A percentile compares a stretch with the other conserved stretches of the same genome.
phyloP scores from a whole-genome alignment of 1,140 invertebrate species.

The Thereuonema tuberculata region DNA sequence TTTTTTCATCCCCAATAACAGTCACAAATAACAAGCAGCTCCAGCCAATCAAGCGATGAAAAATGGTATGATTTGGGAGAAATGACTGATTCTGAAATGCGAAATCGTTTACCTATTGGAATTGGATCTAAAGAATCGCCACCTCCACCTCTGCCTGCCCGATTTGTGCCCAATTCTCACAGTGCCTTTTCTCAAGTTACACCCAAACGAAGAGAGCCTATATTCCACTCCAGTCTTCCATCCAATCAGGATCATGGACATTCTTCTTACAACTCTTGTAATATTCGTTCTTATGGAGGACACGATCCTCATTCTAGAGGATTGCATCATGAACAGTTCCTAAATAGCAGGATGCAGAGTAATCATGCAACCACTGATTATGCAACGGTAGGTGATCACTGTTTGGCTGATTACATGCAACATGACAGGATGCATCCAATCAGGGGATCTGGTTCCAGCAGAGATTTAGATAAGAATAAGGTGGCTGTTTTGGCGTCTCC shows the following conservation, averaged over 20 bases:
- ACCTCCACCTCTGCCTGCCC: conserved; percentile 39
- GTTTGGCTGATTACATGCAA: neutral
- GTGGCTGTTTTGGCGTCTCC: neutral
- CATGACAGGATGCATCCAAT: neutral
- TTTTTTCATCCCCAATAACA: no score
- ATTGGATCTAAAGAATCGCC: conserved; percentile 1
- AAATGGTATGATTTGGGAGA: conserved; percentile 47
- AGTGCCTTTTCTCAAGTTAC: conserved; percentile 19
- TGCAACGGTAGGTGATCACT: no score
- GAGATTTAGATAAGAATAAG: neutral
- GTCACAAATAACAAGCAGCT: conserved; percentile 21
- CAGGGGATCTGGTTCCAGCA: neutral
- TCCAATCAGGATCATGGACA: no score
- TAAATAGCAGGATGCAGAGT: no score
- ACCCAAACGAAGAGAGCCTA: conserved; percentile 6
- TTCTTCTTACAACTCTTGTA: no score
- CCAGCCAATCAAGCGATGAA: conserved; percentile 50
- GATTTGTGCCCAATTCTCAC: conserved; percentile 24
- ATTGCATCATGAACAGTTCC: no score
- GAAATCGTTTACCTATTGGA: conserved; percentile 14
- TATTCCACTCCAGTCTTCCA: no score
- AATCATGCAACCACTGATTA: no score
- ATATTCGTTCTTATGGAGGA: no score
- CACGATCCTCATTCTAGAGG: no score
- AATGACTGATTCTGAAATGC: conserved; percentile 17